These are phyloP conservation scores for Bombus consobrinus DNA, from an alignment of 1,140 invertebrate genomes.

Conservation along the genomic window DNA sequence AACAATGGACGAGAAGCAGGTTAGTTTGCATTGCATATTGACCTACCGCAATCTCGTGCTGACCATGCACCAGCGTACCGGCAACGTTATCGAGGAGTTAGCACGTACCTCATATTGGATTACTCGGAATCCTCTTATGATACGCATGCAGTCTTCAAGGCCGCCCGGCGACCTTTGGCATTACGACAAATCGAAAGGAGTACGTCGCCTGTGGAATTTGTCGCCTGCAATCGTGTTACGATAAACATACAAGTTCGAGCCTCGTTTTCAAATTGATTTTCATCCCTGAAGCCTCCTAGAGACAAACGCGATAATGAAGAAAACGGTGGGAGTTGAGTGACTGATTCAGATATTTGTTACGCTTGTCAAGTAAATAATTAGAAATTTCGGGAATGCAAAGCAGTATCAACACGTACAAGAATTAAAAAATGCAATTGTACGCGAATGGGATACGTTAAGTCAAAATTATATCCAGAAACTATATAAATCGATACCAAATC, in stretches of 20 bases:
- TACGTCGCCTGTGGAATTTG: constrained; percentile 22
- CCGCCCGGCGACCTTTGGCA: constrained; percentile 67
- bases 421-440: too few relatives aligned
- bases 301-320: not conserved
- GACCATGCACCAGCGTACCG: constrained; percentile 57
- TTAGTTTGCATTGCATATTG: constrained; percentile 44
- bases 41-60: constrained; percentile 59
- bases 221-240: constrained; percentile 8
- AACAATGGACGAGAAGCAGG: not conserved
- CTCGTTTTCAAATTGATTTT: not conserved
- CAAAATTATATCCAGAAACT: too few relatives aligned
- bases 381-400: not conserved
- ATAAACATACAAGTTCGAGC: not conserved
- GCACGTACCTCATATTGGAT: constrained; percentile 78
- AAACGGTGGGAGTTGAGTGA: not conserved
- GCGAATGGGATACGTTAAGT: too few relatives aligned
- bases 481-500: too few relatives aligned
- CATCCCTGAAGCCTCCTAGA: not conserved
- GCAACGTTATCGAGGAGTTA: constrained; percentile 45
- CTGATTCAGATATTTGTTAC: not conserved
- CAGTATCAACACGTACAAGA: too few relatives aligned
- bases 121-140: constrained; percentile 78
- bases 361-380: not conserved
- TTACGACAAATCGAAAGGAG: constrained; percentile 52
- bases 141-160: constrained; percentile 59